Conservation (phyloP, 2,113 vertebrate species). For the Oceanodroma tethys region DNA sequence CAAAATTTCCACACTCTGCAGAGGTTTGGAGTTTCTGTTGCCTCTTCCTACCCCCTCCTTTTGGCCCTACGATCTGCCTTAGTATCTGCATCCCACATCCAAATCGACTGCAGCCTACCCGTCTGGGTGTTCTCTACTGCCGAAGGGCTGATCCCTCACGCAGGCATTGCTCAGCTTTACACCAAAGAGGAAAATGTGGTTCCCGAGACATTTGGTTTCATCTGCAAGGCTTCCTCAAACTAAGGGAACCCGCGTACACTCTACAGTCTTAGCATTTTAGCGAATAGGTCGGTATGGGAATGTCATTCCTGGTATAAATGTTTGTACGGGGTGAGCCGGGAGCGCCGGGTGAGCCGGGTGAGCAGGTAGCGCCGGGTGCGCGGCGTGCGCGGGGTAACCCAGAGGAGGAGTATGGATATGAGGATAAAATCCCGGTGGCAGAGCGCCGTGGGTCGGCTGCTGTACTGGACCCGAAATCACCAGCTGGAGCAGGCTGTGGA, state of each 20-base stretch:
- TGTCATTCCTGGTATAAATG: slow-evolving; percentile 79
- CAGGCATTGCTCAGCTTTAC: not conserved
- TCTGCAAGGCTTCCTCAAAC: not conserved
- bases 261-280: slow-evolving; percentile 16
- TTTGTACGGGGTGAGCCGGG: slow-evolving; percentile 80
- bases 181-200: not conserved
- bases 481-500: slow-evolving; percentile 90
- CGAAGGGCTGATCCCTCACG: accelerated
- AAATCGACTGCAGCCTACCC: not conserved
- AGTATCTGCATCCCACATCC: not conserved
- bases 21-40: not conserved
- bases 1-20: accelerated
- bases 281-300: slow-evolving; percentile 90
- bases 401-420: slow-evolving; percentile 90
- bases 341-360: slow-evolving; percentile 73
- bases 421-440: slow-evolving; percentile 85
- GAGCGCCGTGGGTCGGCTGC: slow-evolving; percentile 71
- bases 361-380: slow-evolving; percentile 58
- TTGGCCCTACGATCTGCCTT: not conserved
- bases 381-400: slow-evolving; percentile 71
- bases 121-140: not conserved
- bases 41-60: not conserved
- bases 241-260: not conserved
- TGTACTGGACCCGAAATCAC: slow-evolving; percentile 93
- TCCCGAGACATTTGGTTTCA: not conserved